These are phyloP conservation scores for Rhopilema esculentum DNA, from an alignment of 30 jellyfish, hydroid and myxozoan species.

Conservation along the genomic window DNA sequence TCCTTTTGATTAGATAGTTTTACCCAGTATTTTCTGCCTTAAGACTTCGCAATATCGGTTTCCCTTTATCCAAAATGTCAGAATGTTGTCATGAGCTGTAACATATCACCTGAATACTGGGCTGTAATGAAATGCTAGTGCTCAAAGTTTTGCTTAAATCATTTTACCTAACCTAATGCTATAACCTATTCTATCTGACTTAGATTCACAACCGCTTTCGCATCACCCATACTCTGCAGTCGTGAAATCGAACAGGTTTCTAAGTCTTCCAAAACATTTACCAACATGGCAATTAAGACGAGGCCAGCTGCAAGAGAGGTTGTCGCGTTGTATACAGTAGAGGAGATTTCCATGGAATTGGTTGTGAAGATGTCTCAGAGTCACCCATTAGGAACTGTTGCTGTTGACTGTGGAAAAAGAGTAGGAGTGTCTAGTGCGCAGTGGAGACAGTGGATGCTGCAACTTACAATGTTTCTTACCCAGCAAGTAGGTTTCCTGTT, in stretches of 20 bases:
- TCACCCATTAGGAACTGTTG: slow-evolving; percentile 91
- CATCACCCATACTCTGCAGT: slow-evolving; percentile 88
- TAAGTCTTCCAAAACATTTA: slow-evolving; percentile 60
- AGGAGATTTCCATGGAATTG: slow-evolving; percentile 94
- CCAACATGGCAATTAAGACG: slow-evolving; percentile 88
- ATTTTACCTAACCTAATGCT: too few species aligned
- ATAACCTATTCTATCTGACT: too few species aligned
- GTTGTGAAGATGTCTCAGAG: slow-evolving; percentile 87
- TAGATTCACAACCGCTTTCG: slow-evolving; percentile 68
- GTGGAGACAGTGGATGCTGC: slow-evolving; percentile 99
- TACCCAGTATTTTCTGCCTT: too few species aligned
- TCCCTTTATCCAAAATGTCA: too few species aligned
- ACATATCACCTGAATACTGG: too few species aligned
- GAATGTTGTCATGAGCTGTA: too few species aligned
- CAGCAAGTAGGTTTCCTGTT: slow-evolving; percentile 73
- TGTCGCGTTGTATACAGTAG: slow-evolving; percentile 90
- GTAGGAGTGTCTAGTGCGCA: slow-evolving; percentile 93
- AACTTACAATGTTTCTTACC: slow-evolving; percentile 84
- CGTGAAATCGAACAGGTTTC: slow-evolving; percentile 75
- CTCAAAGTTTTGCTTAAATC: too few species aligned
- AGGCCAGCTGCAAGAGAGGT: slow-evolving; percentile 96
- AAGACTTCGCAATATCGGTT: too few species aligned
- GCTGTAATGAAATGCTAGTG: too few species aligned
- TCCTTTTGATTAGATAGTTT: too few species aligned
- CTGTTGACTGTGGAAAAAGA: slow-evolving; percentile 95